These are phyloP conservation scores for Conus canariensis DNA, from an alignment of 2,888 invertebrate genomes.

Conservation along the genomic window DNA sequence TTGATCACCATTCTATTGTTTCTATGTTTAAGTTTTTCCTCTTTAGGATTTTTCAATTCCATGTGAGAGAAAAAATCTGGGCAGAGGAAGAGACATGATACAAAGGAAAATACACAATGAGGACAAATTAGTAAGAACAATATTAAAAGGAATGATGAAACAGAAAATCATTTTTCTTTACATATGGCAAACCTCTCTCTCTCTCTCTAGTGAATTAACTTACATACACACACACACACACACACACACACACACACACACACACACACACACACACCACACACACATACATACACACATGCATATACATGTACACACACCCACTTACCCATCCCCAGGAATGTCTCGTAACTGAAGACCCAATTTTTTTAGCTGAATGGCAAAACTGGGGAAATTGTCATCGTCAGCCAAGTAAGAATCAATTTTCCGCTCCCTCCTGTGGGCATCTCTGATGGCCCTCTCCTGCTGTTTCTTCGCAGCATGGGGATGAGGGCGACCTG, in stretches of 20 bases:
- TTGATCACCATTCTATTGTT: too few relatives aligned
- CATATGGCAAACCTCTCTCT: neutral
- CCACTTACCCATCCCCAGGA: conserved; percentile 52
- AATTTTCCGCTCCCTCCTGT: conserved; percentile 66
- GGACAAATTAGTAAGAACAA: too few relatives aligned
- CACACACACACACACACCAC: conserved; percentile 21
- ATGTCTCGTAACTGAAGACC: conserved; percentile 71
- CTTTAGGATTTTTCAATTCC: too few relatives aligned
- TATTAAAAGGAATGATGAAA: too few relatives aligned
- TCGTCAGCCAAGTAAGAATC: conserved; percentile 75
- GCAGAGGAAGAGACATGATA: too few relatives aligned
- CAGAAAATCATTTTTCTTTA: too few relatives aligned
- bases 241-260: neutral
- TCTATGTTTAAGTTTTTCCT: too few relatives aligned
- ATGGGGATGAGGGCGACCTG: neutral
- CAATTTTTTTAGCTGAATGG: conserved; percentile 77
- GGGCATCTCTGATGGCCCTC: conserved; percentile 65
- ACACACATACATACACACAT: conserved; percentile 14
- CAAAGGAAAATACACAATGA: too few relatives aligned
- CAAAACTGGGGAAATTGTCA: conserved; percentile 76
- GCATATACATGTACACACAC: conserved; percentile 3
- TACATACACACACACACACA: neutral
- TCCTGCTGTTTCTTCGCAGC: conserved; percentile 56
- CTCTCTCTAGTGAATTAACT: neutral
- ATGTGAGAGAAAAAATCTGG: too few relatives aligned